Evolutionary conservation across 1,140 invertebrate species (phyloP), one percentile per base, ranked within the genome.

Genomic region (Camponotus pennsylvanicus): DNA sequence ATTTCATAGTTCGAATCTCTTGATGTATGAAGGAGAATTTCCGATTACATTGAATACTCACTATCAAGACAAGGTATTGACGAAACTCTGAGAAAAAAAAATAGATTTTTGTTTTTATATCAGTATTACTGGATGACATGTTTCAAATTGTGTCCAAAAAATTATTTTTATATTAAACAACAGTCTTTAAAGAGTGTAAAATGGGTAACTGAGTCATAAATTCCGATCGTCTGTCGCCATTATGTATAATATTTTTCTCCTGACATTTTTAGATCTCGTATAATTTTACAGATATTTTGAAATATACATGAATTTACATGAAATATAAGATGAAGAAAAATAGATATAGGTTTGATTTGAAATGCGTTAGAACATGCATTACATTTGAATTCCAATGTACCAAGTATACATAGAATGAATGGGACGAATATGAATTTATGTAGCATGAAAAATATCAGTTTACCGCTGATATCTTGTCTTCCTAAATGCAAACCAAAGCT

Each of bases 401-500:
- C n/a, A 27, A 40, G 18, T 9, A 37, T 8, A 21, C 37, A 34
- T 34, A 1, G 6, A 42, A 42, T 5, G 27, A n/a, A 66, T 40
- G 18, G 6, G 63, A 15, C 0, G n/a, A 15, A 27, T 0, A 42
- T 15, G 13, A 1, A 13, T 78, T 2, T 13, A 18, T 6, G 3
- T 49, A 13, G 9, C 3, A 18, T 32, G n/a, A 59, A 32, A 45
- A 77, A 3, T 42, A 9, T 63, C n/a, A 37, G 1, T n/a, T 49
- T 71, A 34, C 11, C 9, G 3, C 6, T 34, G 27, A 80, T 45
- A 6, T n/a, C n/a, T 83, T 83, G 55, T 42, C 57, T 87, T 13
- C 3, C 45, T 71, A 45, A 82, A 85, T 57, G 52, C 77, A 82
- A 77, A 86, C 84, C 84, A 89, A 89, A 89, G 78, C 59, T 88